Base-by-base conservation (phyloP, 2,888 invertebrate species). In the Drosophila cracens region DNA sequence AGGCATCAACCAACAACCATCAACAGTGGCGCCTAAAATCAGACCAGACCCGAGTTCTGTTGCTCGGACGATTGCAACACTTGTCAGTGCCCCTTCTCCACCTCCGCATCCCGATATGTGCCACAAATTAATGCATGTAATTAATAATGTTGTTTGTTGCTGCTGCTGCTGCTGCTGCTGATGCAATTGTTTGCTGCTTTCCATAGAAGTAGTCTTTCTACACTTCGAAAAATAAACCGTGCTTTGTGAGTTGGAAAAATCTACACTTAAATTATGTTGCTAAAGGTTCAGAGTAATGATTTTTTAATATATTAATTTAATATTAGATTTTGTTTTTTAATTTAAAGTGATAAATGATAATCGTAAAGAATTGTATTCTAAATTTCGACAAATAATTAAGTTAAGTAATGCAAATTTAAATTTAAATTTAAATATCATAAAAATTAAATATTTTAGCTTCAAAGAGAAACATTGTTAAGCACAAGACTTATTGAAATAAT, bases 21-120 rank as follows among this genome's bases (percentile, higher is more conserved):
- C 91, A 91, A 87, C 88, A 89, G 88, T 90, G 92, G 91, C 91
- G 92, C 92, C 91, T 91, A 78, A 74, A 68, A 63, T 61, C 75
- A 56, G 64, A 53, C 61, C 60, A 51, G 56, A 56, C 21, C 34
- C 10, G 34, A 18, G 34, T 54, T 49, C 43, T 38, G 56, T n/a
- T 29, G 63, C 43, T 43, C 38, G 29, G 34, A 27, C 49, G 60
- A 51, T 87, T 82, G 88, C 90, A 89, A 81, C 89, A 90, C 89
- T 90, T 89, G 90, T 83, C 83, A 51, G 75, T 70, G 29, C 34
- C 51, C 40, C 61, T 68, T 43, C 40, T 46, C 60, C 52, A 43
- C 16, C 43, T 43, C 16, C 40, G 2, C 27, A n/a, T 54, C 56
- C 57, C 48, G 70, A 69, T 63, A 61, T 79, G 74, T 74, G 79